Evolutionary conservation across 2,888 invertebrate genomes (phyloP).

Genomic region (Heliconius charithonia): DNA sequence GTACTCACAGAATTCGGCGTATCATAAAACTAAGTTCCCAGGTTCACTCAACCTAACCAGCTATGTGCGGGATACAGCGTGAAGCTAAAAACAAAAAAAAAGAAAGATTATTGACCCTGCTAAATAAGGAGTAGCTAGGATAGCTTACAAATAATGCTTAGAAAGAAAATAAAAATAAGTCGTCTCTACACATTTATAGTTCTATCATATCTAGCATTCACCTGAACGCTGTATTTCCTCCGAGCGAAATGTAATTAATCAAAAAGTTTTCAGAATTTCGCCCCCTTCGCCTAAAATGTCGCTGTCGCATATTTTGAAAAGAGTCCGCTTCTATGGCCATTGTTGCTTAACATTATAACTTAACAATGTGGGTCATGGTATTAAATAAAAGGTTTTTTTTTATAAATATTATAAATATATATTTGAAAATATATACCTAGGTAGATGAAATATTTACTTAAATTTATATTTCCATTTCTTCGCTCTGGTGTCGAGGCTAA

Average conservation of each 20-base stretch:
- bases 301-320: slow-evolving; percentile 47
- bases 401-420: too few species aligned
- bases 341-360: slow-evolving; percentile 31
- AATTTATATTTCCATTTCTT: too few species aligned
- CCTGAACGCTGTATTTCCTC: slow-evolving; percentile 71
- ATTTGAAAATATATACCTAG: neutral
- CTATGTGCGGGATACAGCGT: too few species aligned
- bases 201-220: slow-evolving; percentile 65
- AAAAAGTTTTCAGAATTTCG: slow-evolving; percentile 71
- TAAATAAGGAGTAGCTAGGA: too few species aligned
- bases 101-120: too few species aligned
- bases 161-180: neutral
- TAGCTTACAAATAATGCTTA: too few species aligned
- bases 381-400: neutral
- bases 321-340: slow-evolving; percentile 41
- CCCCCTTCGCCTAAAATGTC: slow-evolving; percentile 47
- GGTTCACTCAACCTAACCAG: too few species aligned
- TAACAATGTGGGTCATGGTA: slow-evolving; percentile 29
- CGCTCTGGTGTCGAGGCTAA: too few species aligned
- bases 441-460: too few species aligned
- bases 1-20: too few species aligned
- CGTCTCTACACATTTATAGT: slow-evolving; percentile 49
- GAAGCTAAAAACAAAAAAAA: too few species aligned
- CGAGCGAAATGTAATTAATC: slow-evolving; percentile 81
- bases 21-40: too few species aligned